Percentiles rank a stretch among this genome's conserved stretches.
These are phyloP conservation scores for Metellina segmentata DNA, from an alignment of 2,888 invertebrate species.

Conservation along the genomic window DNA sequence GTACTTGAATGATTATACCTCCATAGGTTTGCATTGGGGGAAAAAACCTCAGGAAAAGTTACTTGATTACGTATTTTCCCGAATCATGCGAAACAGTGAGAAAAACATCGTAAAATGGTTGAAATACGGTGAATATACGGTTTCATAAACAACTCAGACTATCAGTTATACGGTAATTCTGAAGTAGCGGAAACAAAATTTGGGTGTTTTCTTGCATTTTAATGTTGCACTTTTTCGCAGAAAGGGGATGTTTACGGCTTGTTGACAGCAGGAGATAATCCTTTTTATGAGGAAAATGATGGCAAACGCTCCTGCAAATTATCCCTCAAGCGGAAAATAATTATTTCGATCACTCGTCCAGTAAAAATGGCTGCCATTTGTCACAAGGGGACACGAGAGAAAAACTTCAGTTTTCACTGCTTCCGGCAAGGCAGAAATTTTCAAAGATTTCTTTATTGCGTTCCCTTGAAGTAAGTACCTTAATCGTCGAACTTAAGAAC, in stretches of 20 bases:
- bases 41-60: no score
- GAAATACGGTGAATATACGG: background rate
- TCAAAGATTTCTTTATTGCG: conserved; percentile 2
- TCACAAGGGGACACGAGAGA: conserved; percentile 1
- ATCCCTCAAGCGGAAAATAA: conserved; percentile 26
- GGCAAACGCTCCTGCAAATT: conserved; percentile 4
- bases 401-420: background rate
- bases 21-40: no score
- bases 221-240: background rate
- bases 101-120: no score
- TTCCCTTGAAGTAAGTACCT: conserved; percentile 1
- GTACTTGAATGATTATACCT: no score
- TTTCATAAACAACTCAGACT: background rate
- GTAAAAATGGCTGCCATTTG: conserved; percentile 2
- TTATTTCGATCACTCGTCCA: conserved; percentile 35
- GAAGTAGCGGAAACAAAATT: background rate
- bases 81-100: no score
- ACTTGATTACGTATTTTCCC: no score
- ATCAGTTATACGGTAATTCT: background rate
- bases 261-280: conserved; percentile 36
- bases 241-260: conserved; percentile 18
- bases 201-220: background rate
- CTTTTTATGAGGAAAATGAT: background rate
- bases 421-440: conserved; percentile 8
- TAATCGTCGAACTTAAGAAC: no score